phyloP scores from a whole-genome alignment of 2,113 vertebrate species.

The Heloderma charlesbogerti region DNA sequence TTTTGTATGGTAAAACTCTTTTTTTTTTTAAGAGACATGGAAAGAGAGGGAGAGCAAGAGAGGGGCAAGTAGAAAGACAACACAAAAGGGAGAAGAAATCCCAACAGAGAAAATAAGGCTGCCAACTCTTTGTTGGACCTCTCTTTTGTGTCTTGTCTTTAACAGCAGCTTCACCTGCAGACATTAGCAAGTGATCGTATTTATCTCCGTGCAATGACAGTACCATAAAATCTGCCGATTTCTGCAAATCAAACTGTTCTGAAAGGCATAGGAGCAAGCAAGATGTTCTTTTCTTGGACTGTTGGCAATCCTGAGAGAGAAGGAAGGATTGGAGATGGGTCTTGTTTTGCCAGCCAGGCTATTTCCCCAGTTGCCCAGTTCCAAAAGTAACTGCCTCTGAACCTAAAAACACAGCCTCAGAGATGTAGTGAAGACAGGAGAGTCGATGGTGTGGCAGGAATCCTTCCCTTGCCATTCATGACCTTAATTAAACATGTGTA shows the following conservation, averaged over 20 bases:
- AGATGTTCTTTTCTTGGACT: neutral
- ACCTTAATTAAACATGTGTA: neutral
- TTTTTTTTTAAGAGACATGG: no score
- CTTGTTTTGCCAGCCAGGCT: neutral
- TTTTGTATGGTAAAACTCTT: no score
- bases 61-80: neutral
- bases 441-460: neutral
- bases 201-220: neutral
- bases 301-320: neutral
- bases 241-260: neutral
- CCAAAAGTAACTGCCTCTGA: neutral
- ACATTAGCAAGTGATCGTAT: neutral
- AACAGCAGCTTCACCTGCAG: neutral
- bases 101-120: neutral
- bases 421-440: neutral
- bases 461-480: neutral
- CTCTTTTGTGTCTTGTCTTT: neutral
- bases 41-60: neutral
- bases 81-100: neutral
- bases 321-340: neutral
- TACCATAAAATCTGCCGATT: no score
- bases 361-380: neutral
- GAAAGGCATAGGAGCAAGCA: neutral
- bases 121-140: neutral
- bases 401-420: neutral